Evolutionary conservation across 2,888 invertebrate species (phyloP).

Genomic region (Oxycera nigricornis): DNA sequence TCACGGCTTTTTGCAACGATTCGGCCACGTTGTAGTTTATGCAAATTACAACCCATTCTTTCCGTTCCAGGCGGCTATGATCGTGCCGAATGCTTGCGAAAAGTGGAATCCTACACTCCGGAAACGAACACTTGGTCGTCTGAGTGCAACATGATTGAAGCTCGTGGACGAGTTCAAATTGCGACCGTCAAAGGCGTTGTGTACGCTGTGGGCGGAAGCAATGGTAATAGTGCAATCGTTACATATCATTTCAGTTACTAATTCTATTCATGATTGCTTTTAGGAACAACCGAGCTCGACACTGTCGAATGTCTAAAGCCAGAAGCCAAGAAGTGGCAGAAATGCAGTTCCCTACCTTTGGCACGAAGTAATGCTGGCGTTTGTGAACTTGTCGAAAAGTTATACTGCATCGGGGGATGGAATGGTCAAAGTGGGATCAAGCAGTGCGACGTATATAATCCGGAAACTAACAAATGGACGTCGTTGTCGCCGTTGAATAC

Average conservation of each 20-base stretch:
- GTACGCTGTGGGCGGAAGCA: constrained; percentile 84
- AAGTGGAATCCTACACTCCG: constrained; percentile 78
- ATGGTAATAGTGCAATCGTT: constrained; percentile 64
- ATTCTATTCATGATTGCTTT: not conserved
- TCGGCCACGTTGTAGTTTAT: no score
- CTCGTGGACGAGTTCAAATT: constrained; percentile 81
- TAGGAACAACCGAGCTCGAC: constrained; percentile 72
- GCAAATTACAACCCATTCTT: no score
- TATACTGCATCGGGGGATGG: constrained; percentile 85
- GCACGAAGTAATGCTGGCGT: constrained; percentile 76
- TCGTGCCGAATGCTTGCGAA: constrained; percentile 79
- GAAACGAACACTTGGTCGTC: constrained; percentile 72
- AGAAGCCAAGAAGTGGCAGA: constrained; percentile 64
- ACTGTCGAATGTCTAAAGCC: constrained; percentile 67
- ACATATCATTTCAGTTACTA: not conserved
- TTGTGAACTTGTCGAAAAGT: constrained; percentile 68
- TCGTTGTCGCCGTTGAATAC: constrained; percentile 73
- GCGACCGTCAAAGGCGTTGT: constrained; percentile 72
- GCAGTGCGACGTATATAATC: constrained; percentile 76
- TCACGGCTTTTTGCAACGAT: no score
- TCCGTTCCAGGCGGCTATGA: constrained; percentile 71
- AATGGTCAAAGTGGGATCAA: constrained; percentile 73
- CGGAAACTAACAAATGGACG: constrained; percentile 69
- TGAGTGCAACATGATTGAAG: constrained; percentile 74
- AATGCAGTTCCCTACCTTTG: constrained; percentile 66